phyloP scores from a whole-genome alignment of 1,140 invertebrate species.

The Habropoda laboriosa region DNA sequence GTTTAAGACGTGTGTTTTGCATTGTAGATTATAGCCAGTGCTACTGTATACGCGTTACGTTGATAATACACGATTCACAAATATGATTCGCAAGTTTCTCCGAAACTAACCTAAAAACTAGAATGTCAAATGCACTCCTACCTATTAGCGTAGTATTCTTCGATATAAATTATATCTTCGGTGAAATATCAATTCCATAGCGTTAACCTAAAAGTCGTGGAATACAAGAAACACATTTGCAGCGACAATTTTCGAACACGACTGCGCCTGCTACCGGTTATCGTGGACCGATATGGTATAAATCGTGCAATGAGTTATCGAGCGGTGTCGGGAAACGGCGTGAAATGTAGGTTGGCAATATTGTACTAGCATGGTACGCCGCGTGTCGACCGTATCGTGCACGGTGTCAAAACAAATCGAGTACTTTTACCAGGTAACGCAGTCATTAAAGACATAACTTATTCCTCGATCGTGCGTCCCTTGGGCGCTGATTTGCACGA shows the following conservation, averaged over 20 bases:
- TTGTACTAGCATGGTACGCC: background rate
- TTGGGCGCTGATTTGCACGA: slow-evolving; percentile 45
- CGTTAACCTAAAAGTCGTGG: background rate
- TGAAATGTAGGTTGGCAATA: slow-evolving; percentile 36
- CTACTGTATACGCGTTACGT: no score
- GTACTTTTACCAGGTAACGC: slow-evolving; percentile 41
- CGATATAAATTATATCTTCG: background rate
- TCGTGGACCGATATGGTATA: slow-evolving; percentile 17
- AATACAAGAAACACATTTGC: background rate
- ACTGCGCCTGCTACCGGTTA: slow-evolving; percentile 20
- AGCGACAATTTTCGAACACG: slow-evolving; percentile 27
- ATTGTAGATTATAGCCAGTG: background rate
- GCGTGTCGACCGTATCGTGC: slow-evolving; percentile 18
- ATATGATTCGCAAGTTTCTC: no score
- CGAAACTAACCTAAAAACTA: no score
- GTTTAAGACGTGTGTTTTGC: background rate
- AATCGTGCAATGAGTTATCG: slow-evolving; percentile 11
- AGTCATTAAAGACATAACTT: slow-evolving; percentile 44
- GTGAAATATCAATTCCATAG: background rate
- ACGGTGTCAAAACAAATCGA: slow-evolving; percentile 42
- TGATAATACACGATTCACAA: no score
- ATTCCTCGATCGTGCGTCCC: slow-evolving; percentile 38
- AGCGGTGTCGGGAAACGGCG: slow-evolving; percentile 1
- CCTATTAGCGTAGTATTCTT: no score
- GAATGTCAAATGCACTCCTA: no score